Evolutionary conservation across 2,797 vertebrate species (phyloP), one percentile per base, ranked within the genome.

Genomic region (Dipus sagitta): DNA sequence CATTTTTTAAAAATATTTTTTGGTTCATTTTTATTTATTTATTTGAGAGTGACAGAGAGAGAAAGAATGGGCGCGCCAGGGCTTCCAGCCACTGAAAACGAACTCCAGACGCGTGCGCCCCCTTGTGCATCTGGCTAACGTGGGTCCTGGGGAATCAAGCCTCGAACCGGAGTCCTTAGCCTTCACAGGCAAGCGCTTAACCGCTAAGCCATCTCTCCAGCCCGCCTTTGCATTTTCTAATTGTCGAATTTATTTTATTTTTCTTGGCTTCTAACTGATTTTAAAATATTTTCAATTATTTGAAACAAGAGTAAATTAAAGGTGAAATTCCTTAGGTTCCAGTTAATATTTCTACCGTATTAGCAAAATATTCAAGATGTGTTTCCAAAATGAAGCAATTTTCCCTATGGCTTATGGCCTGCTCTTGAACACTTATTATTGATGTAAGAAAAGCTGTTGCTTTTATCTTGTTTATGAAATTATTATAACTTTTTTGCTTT

Each of bases 231-330:
- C 80, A 64, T 89, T 68, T 90, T 92, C n/a, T 90, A 47, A 65
- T 52, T 76, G 20, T 75, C 34, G 47, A 89, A 78, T 82, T 93
- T 54, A 87, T 58, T 58, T 58, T 58, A 17, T 58, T 58, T 47
- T 89, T 93, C 96, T 94, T 88, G 68, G 83, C 91, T 95, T 94
- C 83, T 79, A 93, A 92, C 72, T 86, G 52, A 91, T 90, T 64
- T 94, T 92, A 26, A 88, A 93, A 88, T 94, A 86, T 94, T 96
- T 90, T 85, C 92, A 95, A 93, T 85, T 88, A 94, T 94, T 94
- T 96, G 93, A 95, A 76, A 68, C 52, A 72, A 62, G 24, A 72
- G 20, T 92, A 87, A 21, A 15, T 91, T 94, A 95, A 93, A 93
- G 94, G 87, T 65, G 9, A 93, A 94, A 65, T 93, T 93, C 85